Evolutionary conservation across 2,888 invertebrate species (phyloP), one percentile per base, ranked within the genome.

Genomic region (Oxytorus armatus): DNA sequence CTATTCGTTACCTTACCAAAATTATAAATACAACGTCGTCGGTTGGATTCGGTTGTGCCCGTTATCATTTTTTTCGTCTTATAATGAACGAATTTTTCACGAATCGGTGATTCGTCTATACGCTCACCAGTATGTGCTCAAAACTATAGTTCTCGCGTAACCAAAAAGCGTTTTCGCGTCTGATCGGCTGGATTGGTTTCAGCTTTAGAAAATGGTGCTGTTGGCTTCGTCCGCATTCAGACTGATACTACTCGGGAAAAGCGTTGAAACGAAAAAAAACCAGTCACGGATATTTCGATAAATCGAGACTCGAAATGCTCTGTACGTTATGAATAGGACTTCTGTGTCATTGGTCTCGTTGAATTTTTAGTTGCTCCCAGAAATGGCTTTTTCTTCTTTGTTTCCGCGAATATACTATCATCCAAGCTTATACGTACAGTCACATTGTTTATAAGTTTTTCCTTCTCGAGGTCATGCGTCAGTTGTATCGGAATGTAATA

Each of bases 121-220:
- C 25, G 39, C 51, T 53, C 51, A 25, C 21, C 36, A 23, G 29
- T 47, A 59, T 47, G 16, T 14, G 49, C 25, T 59, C 47, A 49
- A 49, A 21, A 59, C 33, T 42, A 63, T 61, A 16, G 39, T 42
- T 63, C 18, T 73, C 14, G 29, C 51, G 42, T 53, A 47, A 53
- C 33, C 39, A 21, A 36, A 65, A 63, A 57, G 25, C 21, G n/a
- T 72, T 42, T 77, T 44, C 57, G 11, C 42, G 55, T 70, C 23
- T 11, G 55, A 25, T 36, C 23, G 42, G 11, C 44, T 11, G 25
- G 14, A 42, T 49, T 25, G 44, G 49, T 57, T 63, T 42, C 25
- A 18, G 36, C 39, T 42, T 42, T 33, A 21, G 21, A 51, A 39
- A 65, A 65, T 42, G 16, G 59, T 66, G n/a, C n/a, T 72, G 77